Base-by-base conservation (phyloP, 1,140 invertebrate genomes). In the Campoletis sonorensis region DNA sequence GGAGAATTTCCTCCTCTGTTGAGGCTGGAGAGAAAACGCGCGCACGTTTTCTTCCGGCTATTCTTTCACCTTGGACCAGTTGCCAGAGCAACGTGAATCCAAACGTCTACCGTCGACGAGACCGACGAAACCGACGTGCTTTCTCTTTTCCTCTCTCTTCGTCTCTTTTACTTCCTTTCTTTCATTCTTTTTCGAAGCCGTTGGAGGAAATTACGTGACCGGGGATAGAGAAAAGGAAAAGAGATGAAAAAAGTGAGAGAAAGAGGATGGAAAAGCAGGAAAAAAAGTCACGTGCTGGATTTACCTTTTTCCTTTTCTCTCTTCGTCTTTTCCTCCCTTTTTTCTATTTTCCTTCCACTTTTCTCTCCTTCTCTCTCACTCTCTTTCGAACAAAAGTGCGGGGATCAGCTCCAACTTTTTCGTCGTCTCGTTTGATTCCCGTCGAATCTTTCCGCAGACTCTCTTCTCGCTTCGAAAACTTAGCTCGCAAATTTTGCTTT, bases 11-110 rank as follows among this genome's bases (percentile, higher is more conserved):
- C 37, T 16, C 27, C 64, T 64, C 23, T 33, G n/a, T n/a, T n/a
- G 23, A 75, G 70, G 18, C 51, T 49, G 26, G 26, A 33, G 26
- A 33, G 51, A 13, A 49, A 71, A 80, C 70, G 33, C 54, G 61
- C 72, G 64, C 33, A 77, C 80, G 72, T 77, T 68, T 80, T 76
- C 75, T 71, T 76, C 80, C 58, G 61, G 80, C 72, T 81, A 77
- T 76, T 81, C 80, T 81, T 81, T 81, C 80, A 77, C 72, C 79
- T 76, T 81, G 75, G 71, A 81, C 54, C 80, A 81, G 80, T 81
- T 81, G 80, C 80, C 54, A 33, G 73, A 80, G 79, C 79, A 80
- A 80, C 71, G 75, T 75, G 58, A 61, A 78, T 78, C 76, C 76
- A 26, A 70, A 30, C 49, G 58, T 45, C 54, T 77, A 40, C 40